Conservation (phyloP, 2,797 vertebrate species). For the Zalophus californianus region DNA sequence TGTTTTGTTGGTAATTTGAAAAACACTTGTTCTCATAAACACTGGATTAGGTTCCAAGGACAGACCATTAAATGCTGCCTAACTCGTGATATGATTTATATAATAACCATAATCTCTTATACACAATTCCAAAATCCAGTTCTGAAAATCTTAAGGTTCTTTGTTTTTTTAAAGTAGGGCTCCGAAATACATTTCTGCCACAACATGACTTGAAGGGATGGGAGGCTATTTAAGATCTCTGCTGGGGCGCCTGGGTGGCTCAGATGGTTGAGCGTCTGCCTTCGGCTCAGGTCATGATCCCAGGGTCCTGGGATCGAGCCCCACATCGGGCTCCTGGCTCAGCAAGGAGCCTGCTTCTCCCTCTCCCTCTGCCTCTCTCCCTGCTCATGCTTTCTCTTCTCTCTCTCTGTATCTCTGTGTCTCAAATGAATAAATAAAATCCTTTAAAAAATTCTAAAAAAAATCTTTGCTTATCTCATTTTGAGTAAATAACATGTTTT, state of each 20-base stretch:
- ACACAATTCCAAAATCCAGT: not conserved
- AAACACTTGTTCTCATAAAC: constrained; percentile 47
- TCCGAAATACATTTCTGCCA: not conserved
- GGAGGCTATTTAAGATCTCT: constrained; percentile 34
- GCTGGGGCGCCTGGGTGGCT: not conserved
- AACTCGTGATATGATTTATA: not conserved
- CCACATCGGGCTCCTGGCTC: no score
- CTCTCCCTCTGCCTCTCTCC: no score
- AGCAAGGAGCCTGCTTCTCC: no score
- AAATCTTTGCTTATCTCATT: constrained; percentile 18
- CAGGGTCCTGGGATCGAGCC: no score
- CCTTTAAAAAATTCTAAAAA: no score
- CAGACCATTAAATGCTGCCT: not conserved
- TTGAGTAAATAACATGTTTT: not conserved
- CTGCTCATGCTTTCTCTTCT: no score
- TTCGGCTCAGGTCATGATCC: no score
- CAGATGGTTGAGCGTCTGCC: no score
- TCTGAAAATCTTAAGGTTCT: not conserved
- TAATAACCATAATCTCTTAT: not conserved
- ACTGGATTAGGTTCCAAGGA: not conserved
- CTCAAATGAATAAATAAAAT: no score
- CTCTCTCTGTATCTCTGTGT: no score
- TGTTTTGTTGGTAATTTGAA: not conserved
- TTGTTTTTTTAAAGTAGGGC: not conserved
- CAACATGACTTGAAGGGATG: not conserved